Base-by-base conservation (phyloP, 1,140 invertebrate species). In the Hirudo medicinalis region DNA sequence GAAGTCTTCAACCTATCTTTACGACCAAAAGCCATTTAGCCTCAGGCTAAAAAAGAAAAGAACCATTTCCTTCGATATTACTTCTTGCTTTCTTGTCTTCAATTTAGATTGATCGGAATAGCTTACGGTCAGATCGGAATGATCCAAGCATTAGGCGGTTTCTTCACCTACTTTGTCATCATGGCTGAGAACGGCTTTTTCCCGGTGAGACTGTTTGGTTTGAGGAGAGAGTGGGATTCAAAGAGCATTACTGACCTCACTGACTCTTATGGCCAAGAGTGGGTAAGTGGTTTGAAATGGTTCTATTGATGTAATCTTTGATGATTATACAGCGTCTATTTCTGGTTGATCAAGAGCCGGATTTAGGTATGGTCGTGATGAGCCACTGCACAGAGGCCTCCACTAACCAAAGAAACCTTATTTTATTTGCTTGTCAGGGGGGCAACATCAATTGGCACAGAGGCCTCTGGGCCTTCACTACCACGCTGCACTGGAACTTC, bases 21-120 rank as follows among this genome's bases (percentile, higher is more conserved):
- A 49, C 13, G 43, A 13, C 43, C 43, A 49, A 49, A 49, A 49
- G 15, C 78, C 78, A 20, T 72, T 79, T 29, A 75, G 77, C 20
- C 73, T 79, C 57, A 73, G 93, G 78, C 95, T 93, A 60, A 92
- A 97, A 69, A 96, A 93, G 75, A 97, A 80, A 93, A 94, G 87
- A 97, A 94, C 78, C 1, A 49, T 49, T 49, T 49, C 43, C 43
- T 49, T 13, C 43, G 11, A 49, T 17, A 15, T 49, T 49, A 11
- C 11, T 5, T 49, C 43, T 49, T 63, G 36, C 25, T 17, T 66
- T 54, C 20, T 29, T 67, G 25, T 25, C 5, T 20, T 68, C 4
- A 25, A 74, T 71, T 43, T 67, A 76, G 68, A 55, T 87, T 95
- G 82, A 94, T 95, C 83, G 93, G 91, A 43, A 78, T 85, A 74